phyloP scores from a whole-genome alignment of 2,888 invertebrate genomes.

The Mythimna pallens region DNA sequence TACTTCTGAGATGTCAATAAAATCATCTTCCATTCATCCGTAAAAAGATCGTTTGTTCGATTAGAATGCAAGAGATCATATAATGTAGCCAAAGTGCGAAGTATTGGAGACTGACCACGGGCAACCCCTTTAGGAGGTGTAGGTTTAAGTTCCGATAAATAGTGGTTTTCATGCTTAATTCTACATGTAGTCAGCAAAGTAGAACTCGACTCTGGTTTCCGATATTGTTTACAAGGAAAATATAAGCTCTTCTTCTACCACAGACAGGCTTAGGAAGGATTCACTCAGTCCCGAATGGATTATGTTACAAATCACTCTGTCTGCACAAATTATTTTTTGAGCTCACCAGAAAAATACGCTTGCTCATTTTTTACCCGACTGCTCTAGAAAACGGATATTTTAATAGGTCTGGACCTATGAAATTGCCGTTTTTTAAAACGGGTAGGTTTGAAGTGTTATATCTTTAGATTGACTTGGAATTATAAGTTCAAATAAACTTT shows the following conservation, averaged over 20 bases:
- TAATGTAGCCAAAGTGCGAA: no score
- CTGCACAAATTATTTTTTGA: conserved; percentile 38
- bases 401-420: no score
- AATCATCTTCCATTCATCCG: no score
- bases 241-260: background rate
- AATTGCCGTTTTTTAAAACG: no score
- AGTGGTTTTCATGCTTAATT: background rate
- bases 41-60: no score
- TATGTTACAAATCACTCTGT: conserved; percentile 44
- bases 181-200: background rate
- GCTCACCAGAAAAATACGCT: conserved; percentile 9
- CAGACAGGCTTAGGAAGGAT: conserved; percentile 39
- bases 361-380: conserved; percentile 6
- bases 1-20: no score
- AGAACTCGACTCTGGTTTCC: background rate
- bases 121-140: no score
- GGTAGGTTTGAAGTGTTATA: no score
- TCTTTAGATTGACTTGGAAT: no score
- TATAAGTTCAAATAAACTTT: no score
- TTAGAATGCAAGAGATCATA: no score
- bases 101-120: no score
- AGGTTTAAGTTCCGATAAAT: background rate
- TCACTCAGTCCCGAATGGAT: conserved; percentile 29
- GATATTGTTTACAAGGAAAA: conserved; percentile 38
- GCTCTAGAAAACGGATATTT: background rate